Conservation (phyloP, 2,888 invertebrate genomes). For the Epiblema foenella region DNA sequence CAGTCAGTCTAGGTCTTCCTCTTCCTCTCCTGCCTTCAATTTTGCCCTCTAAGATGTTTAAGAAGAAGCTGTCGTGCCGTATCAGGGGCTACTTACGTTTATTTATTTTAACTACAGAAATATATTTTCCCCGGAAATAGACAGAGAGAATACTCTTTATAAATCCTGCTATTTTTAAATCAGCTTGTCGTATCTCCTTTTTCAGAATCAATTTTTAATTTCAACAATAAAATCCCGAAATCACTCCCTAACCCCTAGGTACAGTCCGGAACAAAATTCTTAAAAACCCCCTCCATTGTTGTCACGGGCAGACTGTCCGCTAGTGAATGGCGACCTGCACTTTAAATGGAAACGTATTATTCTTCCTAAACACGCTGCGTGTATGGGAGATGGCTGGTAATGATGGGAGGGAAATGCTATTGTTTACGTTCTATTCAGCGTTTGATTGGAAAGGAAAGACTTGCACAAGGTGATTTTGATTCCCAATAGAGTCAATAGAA, state of each 20-base stretch:
- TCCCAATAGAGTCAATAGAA: too few relatives aligned
- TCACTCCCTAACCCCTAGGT: conserved; percentile 34
- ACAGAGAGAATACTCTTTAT: too few relatives aligned
- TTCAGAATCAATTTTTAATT: conserved; percentile 18
- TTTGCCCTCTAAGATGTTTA: too few relatives aligned
- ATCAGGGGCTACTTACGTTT: too few relatives aligned
- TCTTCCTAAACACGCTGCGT: conserved; percentile 27
- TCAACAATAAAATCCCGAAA: conserved; percentile 2
- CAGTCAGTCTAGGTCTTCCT: too few relatives aligned
- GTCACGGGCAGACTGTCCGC: conserved; percentile 39
- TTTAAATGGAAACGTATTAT: conserved; percentile 40
- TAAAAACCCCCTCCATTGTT: conserved; percentile 41
- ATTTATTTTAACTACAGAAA: too few relatives aligned
- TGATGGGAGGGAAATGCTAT: conserved; percentile 14
- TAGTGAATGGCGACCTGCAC: conserved; percentile 9
- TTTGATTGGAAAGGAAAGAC: neutral
- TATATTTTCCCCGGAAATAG: too few relatives aligned
- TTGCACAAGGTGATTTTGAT: neutral
- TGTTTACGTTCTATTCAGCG: conserved; percentile 5
- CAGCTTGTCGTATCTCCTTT: neutral
- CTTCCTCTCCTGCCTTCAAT: too few relatives aligned
- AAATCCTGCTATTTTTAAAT: neutral
- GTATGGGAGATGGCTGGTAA: conserved; percentile 18
- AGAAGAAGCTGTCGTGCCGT: too few relatives aligned
- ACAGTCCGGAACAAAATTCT: conserved; percentile 39